Conservation (phyloP, 2,113 vertebrate genomes). For the Shinisaurus crocodilurus region DNA sequence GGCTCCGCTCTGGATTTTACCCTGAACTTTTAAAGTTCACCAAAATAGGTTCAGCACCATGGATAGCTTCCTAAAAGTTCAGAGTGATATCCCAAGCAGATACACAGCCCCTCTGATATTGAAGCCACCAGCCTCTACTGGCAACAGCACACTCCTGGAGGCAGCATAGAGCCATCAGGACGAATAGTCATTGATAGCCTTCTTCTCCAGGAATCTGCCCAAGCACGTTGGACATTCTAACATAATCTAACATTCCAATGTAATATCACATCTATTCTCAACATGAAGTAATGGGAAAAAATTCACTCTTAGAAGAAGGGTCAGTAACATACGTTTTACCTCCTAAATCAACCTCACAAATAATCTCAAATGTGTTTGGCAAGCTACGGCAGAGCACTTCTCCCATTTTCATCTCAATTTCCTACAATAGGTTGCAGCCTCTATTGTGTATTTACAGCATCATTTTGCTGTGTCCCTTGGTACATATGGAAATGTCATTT, state of each 20-base stretch:
- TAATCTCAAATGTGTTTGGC: conserved; percentile 9
- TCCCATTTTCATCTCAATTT: neutral
- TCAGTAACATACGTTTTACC: neutral
- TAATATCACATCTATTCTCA: conserved; percentile 23
- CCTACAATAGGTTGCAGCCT: neutral
- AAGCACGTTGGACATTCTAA: neutral
- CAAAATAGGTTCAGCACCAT: too few relatives aligned
- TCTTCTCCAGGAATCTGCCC: too few relatives aligned
- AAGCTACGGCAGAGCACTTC: neutral
- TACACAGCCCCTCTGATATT: too few relatives aligned
- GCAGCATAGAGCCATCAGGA: too few relatives aligned
- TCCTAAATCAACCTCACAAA: conserved; percentile 2
- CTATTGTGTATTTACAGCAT: neutral
- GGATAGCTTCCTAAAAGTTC: too few relatives aligned
- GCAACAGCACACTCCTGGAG: too few relatives aligned
- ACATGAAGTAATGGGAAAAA: neutral
- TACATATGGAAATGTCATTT: conserved; percentile 30
- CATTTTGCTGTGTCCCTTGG: conserved; percentile 9
- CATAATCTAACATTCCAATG: neutral
- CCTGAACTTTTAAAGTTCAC: too few relatives aligned
- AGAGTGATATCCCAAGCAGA: too few relatives aligned
- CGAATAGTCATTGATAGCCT: too few relatives aligned
- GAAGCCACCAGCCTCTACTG: too few relatives aligned
- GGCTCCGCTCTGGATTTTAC: too few relatives aligned
- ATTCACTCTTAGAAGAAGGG: neutral